Base-by-base conservation (phyloP, 2,797 vertebrate genomes). In the Trachops cirrhosus region DNA sequence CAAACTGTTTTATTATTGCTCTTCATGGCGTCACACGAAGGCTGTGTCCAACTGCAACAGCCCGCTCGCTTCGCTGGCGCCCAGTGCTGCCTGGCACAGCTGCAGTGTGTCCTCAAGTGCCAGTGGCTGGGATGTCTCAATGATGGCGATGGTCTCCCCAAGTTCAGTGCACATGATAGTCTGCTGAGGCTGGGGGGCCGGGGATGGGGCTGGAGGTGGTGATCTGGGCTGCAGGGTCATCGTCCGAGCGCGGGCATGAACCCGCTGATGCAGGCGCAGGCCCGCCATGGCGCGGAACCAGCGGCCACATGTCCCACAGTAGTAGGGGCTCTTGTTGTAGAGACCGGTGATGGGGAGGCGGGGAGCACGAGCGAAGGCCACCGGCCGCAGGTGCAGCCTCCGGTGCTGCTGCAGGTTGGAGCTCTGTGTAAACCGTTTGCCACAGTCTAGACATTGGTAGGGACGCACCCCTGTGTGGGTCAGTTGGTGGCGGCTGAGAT, bases 91-190 rank as follows among this genome's bases (percentile, higher is more conserved):
- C 95, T 99, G 99, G 92, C 99, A 99, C 68, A 99, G 99, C 97
- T 99, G 99, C 89, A 99, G 97, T 1, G 99, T 99, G 97, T 99
- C 99, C 91, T 99, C 99, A 68, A 99, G 98, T 2, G 99, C 99
- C 82, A 99, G 98, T 0, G 98, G 98, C 94, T 99, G 99, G 0
- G 98, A 99, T 0, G 99, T 99, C 98, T 99, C 99, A 0, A 99
- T 99, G 98, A 99, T 99, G 95, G 99, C 99, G 1, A 99, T 99
- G 68, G 99, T 99, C 98, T 99, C 99, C 37, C 99, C 99, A 1
- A 99, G 99, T 97, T 99, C 99, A 1, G 99, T 99, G 96, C 99
- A 99, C 99, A 99, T 99, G 97, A 99, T 99, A 1, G 99, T 99
- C 29, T 98, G 98, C 83, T 97, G 97, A 11, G 98, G 96, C 39